phyloP scores from a whole-genome alignment of 2,797 vertebrate species.

The Characodon lateralis region DNA sequence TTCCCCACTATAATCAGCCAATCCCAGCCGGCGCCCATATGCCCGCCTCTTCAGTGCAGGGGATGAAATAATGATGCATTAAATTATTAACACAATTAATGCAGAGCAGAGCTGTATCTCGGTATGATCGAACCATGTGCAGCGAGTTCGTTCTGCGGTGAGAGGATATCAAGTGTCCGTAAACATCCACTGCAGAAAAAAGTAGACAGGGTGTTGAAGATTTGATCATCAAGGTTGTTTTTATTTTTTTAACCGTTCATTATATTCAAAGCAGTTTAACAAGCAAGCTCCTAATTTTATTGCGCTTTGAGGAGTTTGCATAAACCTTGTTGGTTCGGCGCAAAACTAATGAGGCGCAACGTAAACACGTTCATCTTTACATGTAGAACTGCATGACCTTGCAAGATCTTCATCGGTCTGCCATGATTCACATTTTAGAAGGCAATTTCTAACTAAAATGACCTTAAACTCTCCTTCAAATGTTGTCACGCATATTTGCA shows the following conservation, averaged over 20 bases:
- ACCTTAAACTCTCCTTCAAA: not conserved
- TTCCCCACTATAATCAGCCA: conserved; percentile 58
- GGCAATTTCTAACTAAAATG: not conserved
- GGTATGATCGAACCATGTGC: conserved; percentile 66
- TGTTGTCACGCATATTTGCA: not conserved
- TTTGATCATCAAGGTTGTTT: not conserved
- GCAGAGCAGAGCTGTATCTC: conserved; percentile 61
- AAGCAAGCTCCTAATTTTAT: not conserved
- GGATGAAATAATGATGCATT: conserved; percentile 74
- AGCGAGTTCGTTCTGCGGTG: conserved; percentile 59
- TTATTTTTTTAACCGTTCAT: not conserved
- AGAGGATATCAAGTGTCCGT: conserved; percentile 57
- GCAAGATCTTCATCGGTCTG: too few species aligned
- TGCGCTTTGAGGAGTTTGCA: conserved; percentile 4
- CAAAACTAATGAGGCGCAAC: not conserved
- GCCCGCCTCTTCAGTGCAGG: conserved; percentile 48
- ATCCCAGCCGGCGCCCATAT: conserved; percentile 56
- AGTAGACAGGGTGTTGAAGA: not conserved
- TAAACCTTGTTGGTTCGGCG: not conserved
- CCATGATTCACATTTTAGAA: not conserved
- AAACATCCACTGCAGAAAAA: conserved; percentile 24
- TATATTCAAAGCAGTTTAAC: not conserved
- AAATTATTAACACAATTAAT: conserved; percentile 79
- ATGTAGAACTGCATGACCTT: not conserved
- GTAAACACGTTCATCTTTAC: not conserved